Evolutionary conservation across 2,113 vertebrate genomes (phyloP).

Genomic region (Cacatua alba): DNA sequence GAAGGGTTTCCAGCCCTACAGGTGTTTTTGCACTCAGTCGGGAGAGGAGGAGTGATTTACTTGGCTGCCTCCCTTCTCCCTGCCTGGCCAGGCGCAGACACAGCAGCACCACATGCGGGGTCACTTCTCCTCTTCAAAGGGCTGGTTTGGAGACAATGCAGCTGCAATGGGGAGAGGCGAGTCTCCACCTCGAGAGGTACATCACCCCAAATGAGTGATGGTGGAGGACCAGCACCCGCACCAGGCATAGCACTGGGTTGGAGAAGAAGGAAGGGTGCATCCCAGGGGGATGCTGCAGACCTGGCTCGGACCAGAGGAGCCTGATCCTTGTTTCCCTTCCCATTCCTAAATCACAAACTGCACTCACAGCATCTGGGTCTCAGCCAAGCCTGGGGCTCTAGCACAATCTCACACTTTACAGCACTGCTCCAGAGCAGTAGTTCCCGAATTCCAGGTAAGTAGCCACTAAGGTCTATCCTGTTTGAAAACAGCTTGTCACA

Average conservation of each 20-base stretch:
- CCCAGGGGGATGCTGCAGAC: neutral
- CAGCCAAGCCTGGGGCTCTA: neutral
- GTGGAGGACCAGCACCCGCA: neutral
- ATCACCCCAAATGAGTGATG: neutral
- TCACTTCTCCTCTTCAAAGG: neutral
- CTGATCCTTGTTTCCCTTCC: neutral
- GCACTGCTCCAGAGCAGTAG: neutral
- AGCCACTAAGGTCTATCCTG: accelerated
- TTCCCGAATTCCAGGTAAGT: neutral
- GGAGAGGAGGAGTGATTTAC: neutral
- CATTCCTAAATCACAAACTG: neutral
- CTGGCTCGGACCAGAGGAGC: neutral
- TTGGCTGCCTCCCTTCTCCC: neutral
- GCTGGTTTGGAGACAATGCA: neutral
- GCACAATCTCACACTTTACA: neutral
- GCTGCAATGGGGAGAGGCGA: neutral
- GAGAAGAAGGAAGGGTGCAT: neutral
- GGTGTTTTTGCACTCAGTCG: conserved; percentile 17
- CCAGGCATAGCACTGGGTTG: accelerated
- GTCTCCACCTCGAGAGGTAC: neutral
- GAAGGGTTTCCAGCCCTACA: conserved; percentile 37
- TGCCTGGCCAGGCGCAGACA: neutral
- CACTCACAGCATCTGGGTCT: neutral
- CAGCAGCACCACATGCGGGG: neutral
- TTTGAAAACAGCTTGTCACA: neutral